Percentiles rank a stretch among this genome's conserved stretches.
Conservation (phyloP, 2,113 vertebrate species). For the Paradisaea rubra region DNA sequence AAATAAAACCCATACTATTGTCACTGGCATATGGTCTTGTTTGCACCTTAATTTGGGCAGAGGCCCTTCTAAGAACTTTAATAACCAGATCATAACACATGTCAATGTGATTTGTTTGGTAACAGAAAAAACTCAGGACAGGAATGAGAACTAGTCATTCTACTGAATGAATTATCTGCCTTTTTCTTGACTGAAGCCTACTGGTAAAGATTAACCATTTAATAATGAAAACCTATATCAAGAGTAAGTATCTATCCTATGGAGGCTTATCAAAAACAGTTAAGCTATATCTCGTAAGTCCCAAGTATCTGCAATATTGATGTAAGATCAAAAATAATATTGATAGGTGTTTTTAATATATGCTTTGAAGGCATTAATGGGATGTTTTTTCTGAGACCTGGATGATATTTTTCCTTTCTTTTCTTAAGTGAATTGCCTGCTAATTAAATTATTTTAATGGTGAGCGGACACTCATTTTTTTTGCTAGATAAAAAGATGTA, state of each 20-base stretch:
- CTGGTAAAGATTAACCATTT: background rate
- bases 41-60: background rate
- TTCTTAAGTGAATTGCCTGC: background rate
- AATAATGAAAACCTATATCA: background rate
- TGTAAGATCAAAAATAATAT: background rate
- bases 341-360: background rate
- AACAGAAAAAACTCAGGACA: background rate
- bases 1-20: background rate
- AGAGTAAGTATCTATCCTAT: background rate
- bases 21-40: background rate
- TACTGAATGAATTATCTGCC: background rate
- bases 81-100: background rate
- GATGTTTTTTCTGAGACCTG: background rate
- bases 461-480: background rate
- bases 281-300: background rate
- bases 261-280: background rate
- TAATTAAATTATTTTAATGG: background rate
- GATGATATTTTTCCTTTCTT: background rate
- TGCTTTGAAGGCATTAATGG: background rate
- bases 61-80: background rate
- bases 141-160: background rate
- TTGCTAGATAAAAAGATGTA: background rate
- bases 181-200: background rate
- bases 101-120: too few species aligned
- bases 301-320: background rate